Base-by-base conservation (phyloP, 2,113 vertebrate genomes). In the Corynorhinus townsendii region DNA sequence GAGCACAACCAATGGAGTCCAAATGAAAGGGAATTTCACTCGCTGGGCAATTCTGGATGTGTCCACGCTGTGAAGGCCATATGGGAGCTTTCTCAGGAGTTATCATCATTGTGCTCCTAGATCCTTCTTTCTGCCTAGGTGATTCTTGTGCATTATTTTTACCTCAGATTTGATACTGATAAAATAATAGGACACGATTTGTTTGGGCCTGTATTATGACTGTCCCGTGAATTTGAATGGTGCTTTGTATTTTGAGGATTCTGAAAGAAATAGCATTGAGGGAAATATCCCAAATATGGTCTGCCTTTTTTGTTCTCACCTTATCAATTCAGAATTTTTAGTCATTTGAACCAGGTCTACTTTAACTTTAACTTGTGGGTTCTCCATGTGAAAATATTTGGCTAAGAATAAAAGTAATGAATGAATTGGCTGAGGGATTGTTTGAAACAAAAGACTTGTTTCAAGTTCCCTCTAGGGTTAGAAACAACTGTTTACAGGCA, bases 371-470 rank as follows among this genome's bases (percentile, higher is more conserved):
- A 35, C 33, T 85, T 92, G 86, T 75, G 5, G 88, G 38, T 93
- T 75, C 45, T 75, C 79, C 73, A n/a, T 45, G 86, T 82, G 72
- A 71, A 94, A 93, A 79, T 87, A 11, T 80, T 93, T 89, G 56
- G 26, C 45, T 91, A 45, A 59, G 33, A 93, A 88, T 91, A 76
- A 45, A 80, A 69, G 16, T 81, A 82, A 45, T 38, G 40, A 73
- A 73, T 16, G 9, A 77, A n/a, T 47, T 89, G 71, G 15, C 64
- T 43, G 19, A 83, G 24, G 89, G 11, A 49, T 26, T 82, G 30
- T 56, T 86, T 64, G 35, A 81, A 94, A 89, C 56, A 30, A 75
- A 86, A 83, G 84, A 72, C 45, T 89, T 35, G 11, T 86, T 93
- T 80, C 40, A 68, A 86, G 68, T 77, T 84, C 64, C n/a, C n/a